These are phyloP conservation scores for Anastrepha obliqua DNA, from an alignment of 1,140 invertebrate species.

Conservation along the genomic window DNA sequence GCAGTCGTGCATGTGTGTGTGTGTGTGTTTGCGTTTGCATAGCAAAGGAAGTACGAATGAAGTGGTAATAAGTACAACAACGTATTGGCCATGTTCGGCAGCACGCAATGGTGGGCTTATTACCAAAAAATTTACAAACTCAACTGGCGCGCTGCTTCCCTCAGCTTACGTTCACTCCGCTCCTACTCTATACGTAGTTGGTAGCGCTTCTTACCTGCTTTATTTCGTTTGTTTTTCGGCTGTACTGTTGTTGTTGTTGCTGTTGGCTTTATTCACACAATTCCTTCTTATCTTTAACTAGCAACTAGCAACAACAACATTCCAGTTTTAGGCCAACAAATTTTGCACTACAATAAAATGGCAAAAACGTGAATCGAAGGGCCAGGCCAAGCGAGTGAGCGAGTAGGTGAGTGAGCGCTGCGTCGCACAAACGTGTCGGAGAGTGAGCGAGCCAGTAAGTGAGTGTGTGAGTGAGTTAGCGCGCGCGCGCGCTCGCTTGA, in stretches of 20 bases:
- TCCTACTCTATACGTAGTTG: no score
- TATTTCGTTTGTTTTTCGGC: background rate
- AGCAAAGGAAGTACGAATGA: slow-evolving; percentile 39
- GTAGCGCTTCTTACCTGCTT: background rate
- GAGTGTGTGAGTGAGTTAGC: background rate
- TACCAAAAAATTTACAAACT: slow-evolving; percentile 41
- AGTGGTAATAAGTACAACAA: slow-evolving; percentile 39
- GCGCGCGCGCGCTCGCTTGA: background rate
- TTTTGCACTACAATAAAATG: slow-evolving; percentile 4
- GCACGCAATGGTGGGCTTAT: slow-evolving; percentile 9
- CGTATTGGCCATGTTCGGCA: background rate
- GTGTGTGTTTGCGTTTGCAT: no score
- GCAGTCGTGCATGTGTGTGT: background rate
- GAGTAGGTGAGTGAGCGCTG: slow-evolving; percentile 3
- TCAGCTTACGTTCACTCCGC: no score
- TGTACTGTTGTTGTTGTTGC: background rate
- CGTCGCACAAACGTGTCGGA: background rate
- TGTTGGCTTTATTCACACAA: background rate
- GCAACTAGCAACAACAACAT: background rate
- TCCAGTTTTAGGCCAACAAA: slow-evolving; percentile 30
- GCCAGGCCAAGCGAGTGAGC: background rate
- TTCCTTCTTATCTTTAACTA: background rate
- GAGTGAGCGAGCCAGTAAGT: background rate
- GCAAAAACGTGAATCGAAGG: background rate
- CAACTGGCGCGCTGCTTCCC: background rate